phyloP scores from a whole-genome alignment of 2,797 vertebrate genomes.

The Euthynnus affinis region DNA sequence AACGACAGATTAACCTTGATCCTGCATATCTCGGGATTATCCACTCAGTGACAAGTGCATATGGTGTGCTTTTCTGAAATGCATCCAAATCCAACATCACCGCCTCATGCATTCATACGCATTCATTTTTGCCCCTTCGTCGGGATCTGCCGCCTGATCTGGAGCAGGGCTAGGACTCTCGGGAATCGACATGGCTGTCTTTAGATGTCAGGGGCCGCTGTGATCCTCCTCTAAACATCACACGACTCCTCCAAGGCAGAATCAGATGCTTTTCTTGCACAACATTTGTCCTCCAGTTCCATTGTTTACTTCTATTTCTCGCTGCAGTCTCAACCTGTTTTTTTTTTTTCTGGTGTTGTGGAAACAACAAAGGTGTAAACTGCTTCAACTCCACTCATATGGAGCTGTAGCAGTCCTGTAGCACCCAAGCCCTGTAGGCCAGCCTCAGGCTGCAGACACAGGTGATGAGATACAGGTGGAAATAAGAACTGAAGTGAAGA shows the following conservation, averaged over 20 bases:
- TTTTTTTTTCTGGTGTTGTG: constrained; percentile 16
- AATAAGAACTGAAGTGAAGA: neutral
- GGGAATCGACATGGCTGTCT: constrained; percentile 36
- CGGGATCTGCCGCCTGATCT: constrained; percentile 34
- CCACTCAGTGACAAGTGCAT: constrained; percentile 82
- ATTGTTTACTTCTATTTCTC: constrained; percentile 52
- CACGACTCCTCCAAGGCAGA: constrained; percentile 40
- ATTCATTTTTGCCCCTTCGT: neutral
- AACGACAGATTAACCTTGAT: constrained; percentile 87
- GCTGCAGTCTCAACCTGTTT: constrained; percentile 25
- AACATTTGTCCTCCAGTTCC: constrained; percentile 56
- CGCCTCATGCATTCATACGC: constrained; percentile 24
- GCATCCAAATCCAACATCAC: constrained; percentile 65
- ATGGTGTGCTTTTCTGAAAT: constrained; percentile 77
- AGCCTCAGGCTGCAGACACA: constrained; percentile 43
- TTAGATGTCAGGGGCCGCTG: constrained; percentile 58
- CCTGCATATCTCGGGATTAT: constrained; percentile 83
- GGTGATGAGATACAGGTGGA: neutral
- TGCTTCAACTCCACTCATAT: constrained; percentile 13
- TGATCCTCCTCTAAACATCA: constrained; percentile 59
- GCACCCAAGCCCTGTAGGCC: constrained; percentile 39
- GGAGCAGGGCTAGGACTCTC: constrained; percentile 27
- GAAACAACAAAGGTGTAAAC: constrained; percentile 36
- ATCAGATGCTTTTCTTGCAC: constrained; percentile 23
- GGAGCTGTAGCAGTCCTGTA: constrained; percentile 19